A percentile compares a stretch with the other conserved stretches of the same genome.
Evolutionary conservation across 2,113 vertebrate species (phyloP).

Genomic region (Falcunculus frontatus): DNA sequence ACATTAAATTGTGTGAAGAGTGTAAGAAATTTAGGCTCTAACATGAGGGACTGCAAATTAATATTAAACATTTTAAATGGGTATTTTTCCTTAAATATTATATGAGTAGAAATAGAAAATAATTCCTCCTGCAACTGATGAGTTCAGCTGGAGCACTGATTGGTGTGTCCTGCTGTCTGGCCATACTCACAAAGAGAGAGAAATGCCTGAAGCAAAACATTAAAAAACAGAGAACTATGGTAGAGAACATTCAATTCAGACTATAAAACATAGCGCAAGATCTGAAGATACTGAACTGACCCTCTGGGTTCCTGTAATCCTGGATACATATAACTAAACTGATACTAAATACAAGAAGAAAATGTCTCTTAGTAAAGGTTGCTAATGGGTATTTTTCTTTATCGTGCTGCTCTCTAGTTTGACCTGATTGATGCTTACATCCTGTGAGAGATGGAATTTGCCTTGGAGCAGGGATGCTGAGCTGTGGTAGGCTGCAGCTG

Average conservation of each 20-base stretch:
- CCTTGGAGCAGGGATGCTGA: not conserved
- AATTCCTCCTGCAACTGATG: not conserved
- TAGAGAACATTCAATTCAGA: constrained; percentile 1
- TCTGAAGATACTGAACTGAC: constrained; percentile 27
- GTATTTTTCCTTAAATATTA: not conserved
- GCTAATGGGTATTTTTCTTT: not conserved
- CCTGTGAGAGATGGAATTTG: not conserved
- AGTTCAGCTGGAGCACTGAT: not conserved
- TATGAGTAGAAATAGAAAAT: not conserved
- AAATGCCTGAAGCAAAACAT: constrained; percentile 34
- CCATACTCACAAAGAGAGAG: not conserved
- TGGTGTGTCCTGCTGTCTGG: not conserved
- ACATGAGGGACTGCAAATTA: not conserved
- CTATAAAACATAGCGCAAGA: constrained; percentile 1
- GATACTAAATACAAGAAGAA: not conserved
- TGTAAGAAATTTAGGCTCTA: not conserved
- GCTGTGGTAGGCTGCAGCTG: not conserved
- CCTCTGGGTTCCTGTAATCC: not conserved
- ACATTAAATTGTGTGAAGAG: not conserved
- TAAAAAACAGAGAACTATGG: not conserved
- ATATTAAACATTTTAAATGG: not conserved
- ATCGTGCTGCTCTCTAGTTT: not conserved
- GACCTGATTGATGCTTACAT: not conserved
- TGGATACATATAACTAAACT: not conserved
- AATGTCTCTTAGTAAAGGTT: not conserved